Evolutionary conservation across 2,113 vertebrate species (phyloP), one percentile per base, ranked within the genome.

Genomic region (Engystomops pustulosus): DNA sequence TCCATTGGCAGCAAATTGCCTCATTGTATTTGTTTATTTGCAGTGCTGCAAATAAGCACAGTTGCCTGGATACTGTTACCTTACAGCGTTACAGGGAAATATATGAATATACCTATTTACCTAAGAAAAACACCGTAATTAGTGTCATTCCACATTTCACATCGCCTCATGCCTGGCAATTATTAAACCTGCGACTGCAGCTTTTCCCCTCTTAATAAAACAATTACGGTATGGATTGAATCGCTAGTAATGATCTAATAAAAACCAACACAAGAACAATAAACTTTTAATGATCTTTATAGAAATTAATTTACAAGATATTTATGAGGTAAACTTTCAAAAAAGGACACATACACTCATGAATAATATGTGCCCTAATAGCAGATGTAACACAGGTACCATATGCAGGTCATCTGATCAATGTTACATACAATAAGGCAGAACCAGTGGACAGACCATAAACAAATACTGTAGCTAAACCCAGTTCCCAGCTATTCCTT

Each of bases 101-200:
- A 78, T 25, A 78, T 78, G n/a, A 60, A 78, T 78, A 78, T 78
- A 78, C 75, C 75, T 25, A 77, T 78, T 78, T 78, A 78, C 75
- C 75, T 41, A 38, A 2, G n/a, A 60, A 78, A 58, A 60, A 20
- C 53, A 78, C 75, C 12, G n/a, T 60, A 78, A 78, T 78, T 78
- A 78, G 75, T 41, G 75, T 78, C 49, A 78, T 38, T 78, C 51
- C 75, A 17, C n/a, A 12, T 15, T 36, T 60, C 32, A 78, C 51
- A 58, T 41, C 15, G 53, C 20, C 34, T 51, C 32, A 34, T 25
- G 75, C 53, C 20, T 41, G 53, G 51, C 20, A 58, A 78, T 60
- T 41, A 78, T 60, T 60, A 78, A 36, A 60, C 23, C 51, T 60
- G 18, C 15, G 32, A 15, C 70, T 77, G 49, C 51, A 15, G 53